Base-by-base conservation (phyloP, 2,888 invertebrate genomes). In the Drosophila paracracens region DNA sequence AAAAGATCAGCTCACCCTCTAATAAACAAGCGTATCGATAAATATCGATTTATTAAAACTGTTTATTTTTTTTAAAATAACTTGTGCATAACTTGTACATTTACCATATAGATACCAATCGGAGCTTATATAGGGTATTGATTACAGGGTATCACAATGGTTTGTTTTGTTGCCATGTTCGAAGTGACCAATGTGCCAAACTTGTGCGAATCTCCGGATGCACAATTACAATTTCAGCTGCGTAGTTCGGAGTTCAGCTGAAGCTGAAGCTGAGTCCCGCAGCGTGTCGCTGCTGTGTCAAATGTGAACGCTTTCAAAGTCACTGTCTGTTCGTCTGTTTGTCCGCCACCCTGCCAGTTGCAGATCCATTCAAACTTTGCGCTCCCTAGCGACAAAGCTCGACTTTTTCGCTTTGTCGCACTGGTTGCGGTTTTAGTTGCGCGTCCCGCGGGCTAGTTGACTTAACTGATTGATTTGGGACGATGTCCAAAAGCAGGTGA, bases 101-200 rank as follows among this genome's bases (percentile, higher is more conserved):
- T 40, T 4, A n/a, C 10, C 10, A n/a, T 5, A n/a, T 5, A n/a
- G 40, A n/a, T 46, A 13, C 21, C 7, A 46, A 46, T 8, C 13
- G 21, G 13, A 21, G 7, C 46, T 46, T 46, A 4, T 46, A 8
- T 8, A 7, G 8, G 16, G 7, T 7, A 16, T 4, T 18, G 10
- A 10, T 5, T 10, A n/a, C 4, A 33, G 52, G n/a, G 33, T n/a
- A 21, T 40, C 36, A n/a, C n/a, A 29, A 13, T 51, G 16, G 5
- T 25, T 5, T 40, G 48, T 31, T 57, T 76, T 35, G 51, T 57
- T 21, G 57, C 48, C 38, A 36, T 78, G 74, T 74, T 56, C 74
- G 35, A 68, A 66, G 76, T 86, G 80, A 86, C 82, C 82, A 81
- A 83, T 83, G 80, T 80, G 82, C 63, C 80, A 82, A 82, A 86